These are phyloP conservation scores for Sitobion miscanthi DNA, from an alignment of 1,140 invertebrate genomes.

Conservation along the genomic window DNA sequence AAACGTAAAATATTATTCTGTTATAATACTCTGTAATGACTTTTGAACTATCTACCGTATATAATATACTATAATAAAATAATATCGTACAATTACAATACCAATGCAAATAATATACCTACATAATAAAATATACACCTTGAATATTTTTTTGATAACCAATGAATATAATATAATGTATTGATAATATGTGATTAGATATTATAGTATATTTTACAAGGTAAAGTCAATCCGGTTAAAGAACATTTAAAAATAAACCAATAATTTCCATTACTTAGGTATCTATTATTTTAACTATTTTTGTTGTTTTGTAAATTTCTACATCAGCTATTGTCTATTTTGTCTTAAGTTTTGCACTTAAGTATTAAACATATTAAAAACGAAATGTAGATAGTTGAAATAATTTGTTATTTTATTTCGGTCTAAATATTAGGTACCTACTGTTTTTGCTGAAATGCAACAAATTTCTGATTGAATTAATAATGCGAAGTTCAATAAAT, in stretches of 20 bases:
- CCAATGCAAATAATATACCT: not conserved
- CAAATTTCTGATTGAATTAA: not conserved
- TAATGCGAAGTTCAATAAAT: not conserved
- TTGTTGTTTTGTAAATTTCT: too few relatives aligned
- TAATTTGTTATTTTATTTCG: not conserved
- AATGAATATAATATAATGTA: not conserved
- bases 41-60: not conserved
- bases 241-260: not conserved
- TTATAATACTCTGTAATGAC: not conserved
- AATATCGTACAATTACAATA: not conserved
- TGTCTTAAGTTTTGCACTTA: not conserved
- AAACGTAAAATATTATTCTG: not conserved
- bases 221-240: not conserved
- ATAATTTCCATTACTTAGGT: not conserved
- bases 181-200: too few relatives aligned
- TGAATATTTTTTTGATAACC: not conserved
- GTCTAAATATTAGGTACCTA: not conserved
- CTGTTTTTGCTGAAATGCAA: not conserved
- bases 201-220: not conserved
- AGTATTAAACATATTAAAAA: not conserved
- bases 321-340: not conserved
- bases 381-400: not conserved
- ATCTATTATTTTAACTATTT: not conserved
- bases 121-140: not conserved
- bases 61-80: not conserved